Evolutionary conservation across 2,888 invertebrate species (phyloP).

Genomic region (Phaonia tiefii): DNA sequence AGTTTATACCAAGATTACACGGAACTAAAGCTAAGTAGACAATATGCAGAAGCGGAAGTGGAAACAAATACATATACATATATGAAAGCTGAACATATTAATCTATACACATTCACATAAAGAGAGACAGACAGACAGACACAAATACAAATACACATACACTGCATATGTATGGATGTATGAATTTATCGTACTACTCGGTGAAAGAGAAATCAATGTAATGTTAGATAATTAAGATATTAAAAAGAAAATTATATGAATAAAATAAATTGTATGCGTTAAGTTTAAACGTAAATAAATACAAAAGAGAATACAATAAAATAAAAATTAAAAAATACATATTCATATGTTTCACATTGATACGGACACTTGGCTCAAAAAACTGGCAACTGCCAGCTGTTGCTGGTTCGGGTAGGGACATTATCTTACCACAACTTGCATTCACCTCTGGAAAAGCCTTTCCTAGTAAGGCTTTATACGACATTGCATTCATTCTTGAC

Average conservation of each 20-base stretch:
- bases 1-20: slow-evolving; percentile 18
- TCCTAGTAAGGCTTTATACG: no score
- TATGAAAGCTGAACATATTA: slow-evolving; percentile 35
- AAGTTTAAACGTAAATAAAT: slow-evolving; percentile 7
- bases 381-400: no score
- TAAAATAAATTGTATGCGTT: slow-evolving; percentile 20
- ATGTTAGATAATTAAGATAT: slow-evolving; percentile 18
- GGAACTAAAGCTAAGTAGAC: no score
- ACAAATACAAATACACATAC: not conserved
- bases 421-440: no score
- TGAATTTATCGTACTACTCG: not conserved
- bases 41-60: not conserved
- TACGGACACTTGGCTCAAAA: no score
- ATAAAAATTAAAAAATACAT: no score
- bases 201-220: slow-evolving; percentile 30
- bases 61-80: slow-evolving; percentile 38
- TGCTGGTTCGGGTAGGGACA: no score
- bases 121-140: no score
- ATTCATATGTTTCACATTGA: no score
- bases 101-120: slow-evolving; percentile 44
- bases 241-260: slow-evolving; percentile 60
- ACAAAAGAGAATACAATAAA: slow-evolving; percentile 44
- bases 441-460: no score
- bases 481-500: no score
- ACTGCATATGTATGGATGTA: not conserved